phyloP scores from a whole-genome alignment of 2,113 vertebrate species.

The Phalacrocorax pelagicus region DNA sequence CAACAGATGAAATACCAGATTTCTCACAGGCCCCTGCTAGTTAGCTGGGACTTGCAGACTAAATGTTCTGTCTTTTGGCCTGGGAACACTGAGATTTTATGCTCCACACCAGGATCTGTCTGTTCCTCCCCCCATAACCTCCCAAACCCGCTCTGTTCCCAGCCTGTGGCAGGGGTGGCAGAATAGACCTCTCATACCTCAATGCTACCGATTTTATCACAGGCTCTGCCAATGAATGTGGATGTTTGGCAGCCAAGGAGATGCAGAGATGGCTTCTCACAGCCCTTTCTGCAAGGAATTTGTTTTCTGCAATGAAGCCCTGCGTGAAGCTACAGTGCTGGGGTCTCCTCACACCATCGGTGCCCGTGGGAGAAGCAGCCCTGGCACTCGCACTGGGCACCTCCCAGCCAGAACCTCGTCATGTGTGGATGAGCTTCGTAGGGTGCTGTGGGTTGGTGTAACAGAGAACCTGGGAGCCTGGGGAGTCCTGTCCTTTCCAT shows the following conservation, averaged over 20 bases:
- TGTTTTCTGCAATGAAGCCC: background rate
- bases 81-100: background rate
- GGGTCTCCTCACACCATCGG: accelerated
- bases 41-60: background rate
- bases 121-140: background rate
- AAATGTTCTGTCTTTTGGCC: background rate
- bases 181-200: background rate
- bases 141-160: background rate
- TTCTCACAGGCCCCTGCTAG: background rate
- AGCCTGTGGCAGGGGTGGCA: background rate
- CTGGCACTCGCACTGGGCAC: accelerated
- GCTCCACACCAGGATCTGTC: background rate
- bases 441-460: background rate
- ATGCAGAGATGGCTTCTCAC: background rate
- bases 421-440: too few relatives aligned
- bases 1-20: background rate
- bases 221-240: background rate
- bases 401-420: background rate
- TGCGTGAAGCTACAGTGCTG: background rate
- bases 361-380: background rate
- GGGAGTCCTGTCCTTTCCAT: background rate
- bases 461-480: background rate
- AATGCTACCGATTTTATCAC: background rate
- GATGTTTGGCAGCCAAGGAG: background rate
- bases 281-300: background rate